Evolutionary conservation across 2,888 invertebrate species (phyloP), one percentile per base, ranked within the genome.

Genomic region (Tetramorium bicarinatum): DNA sequence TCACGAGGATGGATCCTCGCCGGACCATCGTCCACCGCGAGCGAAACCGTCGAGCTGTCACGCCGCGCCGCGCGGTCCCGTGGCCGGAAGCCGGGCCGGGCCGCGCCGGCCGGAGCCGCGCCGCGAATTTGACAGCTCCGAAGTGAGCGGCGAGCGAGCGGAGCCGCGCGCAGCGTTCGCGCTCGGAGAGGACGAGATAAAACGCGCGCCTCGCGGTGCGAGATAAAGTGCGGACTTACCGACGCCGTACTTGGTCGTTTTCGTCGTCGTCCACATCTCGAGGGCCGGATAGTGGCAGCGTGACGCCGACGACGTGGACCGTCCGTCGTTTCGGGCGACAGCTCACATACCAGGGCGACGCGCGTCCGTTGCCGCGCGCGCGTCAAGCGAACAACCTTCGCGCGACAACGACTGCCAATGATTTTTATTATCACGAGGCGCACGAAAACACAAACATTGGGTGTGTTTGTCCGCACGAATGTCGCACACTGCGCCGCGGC

Each of bases 191-290:
- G 74, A 11, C 3, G 13, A 44, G 25, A 11, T 13, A 18, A 18
- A 49, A 59, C n/a, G 61, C 1, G 18, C 4, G 25, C 25, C 21
- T 54, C 3, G 25, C 66, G 0, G 6, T 29, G 13, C 13, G 6
- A 59, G 11, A 62, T 71, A 77, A 59, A 71, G 86, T 82, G 2
- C 44, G 25, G 25, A 66, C 97, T 96, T 95, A 97, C 97, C 97
- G 95, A 97, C 97, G 92, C 96, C 97, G 95, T 97, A 96, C 96
- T 97, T 97, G 91, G 97, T 96, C 87, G 96, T 96, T 95, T 97
- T 97, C 88, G 96, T 96, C 89, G 97, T 97, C 93, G 96, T 96
- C 97, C 97, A 97, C 97, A 97, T 97, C 94, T 90, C 87, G 89
- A 83, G 59, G 15, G 18, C 15, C 54, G 62, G 66, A 29, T 71